Conservation (phyloP, 2,113 vertebrate genomes). For the Tragulus kanchil region DNA sequence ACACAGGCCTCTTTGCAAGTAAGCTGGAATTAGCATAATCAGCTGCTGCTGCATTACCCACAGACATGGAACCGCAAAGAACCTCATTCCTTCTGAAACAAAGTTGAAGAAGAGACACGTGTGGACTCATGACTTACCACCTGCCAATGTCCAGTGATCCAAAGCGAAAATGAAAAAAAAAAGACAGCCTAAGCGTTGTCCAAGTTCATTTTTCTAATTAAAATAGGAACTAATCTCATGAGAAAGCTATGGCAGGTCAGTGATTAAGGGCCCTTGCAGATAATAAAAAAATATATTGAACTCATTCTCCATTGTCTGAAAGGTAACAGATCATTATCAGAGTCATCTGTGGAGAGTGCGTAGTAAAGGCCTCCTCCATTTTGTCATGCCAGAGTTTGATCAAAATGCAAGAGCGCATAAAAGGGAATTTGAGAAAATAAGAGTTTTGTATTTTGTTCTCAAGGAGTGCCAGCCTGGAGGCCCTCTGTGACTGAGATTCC, state of each 20-base stretch:
- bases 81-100: conserved; percentile 74
- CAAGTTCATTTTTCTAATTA: conserved; percentile 67
- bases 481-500: accelerated
- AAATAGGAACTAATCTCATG: conserved; percentile 62
- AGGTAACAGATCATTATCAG: background rate
- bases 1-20: conserved; percentile 88
- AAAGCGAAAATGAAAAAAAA: background rate
- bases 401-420: background rate
- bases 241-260: background rate
- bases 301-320: background rate
- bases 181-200: conserved; percentile 13
- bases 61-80: conserved; percentile 81
- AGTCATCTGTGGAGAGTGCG: background rate
- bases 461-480: accelerated
- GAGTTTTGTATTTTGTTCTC: background rate
- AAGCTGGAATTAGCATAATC: conserved; percentile 88
- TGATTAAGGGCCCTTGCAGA: background rate
- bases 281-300: background rate
- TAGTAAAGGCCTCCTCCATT: background rate
- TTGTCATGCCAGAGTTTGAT: background rate
- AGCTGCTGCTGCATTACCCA: conserved; percentile 85
- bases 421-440: background rate
- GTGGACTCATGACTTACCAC: conserved; percentile 82
- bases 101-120: conserved; percentile 75
- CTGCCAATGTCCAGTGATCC: conserved; percentile 69